Evolutionary conservation across 2,797 vertebrate genomes (phyloP).

Genomic region (Botia kubotai): DNA sequence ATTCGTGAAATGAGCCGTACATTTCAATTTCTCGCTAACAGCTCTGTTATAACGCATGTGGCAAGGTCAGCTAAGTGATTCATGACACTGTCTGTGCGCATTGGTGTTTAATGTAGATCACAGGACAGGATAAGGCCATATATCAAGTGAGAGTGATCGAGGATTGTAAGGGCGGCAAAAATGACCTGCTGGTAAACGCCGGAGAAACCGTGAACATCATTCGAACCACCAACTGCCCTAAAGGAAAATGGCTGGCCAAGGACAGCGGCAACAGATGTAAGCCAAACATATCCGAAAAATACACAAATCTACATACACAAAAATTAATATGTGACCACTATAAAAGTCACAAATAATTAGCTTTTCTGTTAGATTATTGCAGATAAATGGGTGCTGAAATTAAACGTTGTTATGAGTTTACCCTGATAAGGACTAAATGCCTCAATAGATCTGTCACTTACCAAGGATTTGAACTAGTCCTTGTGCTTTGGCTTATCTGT

Average conservation of each 20-base stretch:
- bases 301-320: not conserved
- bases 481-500: conserved; percentile 36
- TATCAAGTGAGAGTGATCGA: conserved; percentile 70
- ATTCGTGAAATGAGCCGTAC: conserved; percentile 18
- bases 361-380: not conserved
- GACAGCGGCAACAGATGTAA: conserved; percentile 79
- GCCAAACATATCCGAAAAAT: conserved; percentile 58
- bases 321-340: not conserved
- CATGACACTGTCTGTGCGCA: conserved; percentile 7
- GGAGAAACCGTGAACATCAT: conserved; percentile 74
- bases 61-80: conserved; percentile 13
- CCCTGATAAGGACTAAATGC: conserved; percentile 24
- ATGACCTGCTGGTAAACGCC: conserved; percentile 64
- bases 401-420: conserved; percentile 9
- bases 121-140: conserved; percentile 71
- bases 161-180: conserved; percentile 71
- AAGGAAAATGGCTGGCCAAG: conserved; percentile 77
- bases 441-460: conserved; percentile 15
- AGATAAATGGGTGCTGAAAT: conserved; percentile 9
- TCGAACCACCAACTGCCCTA: conserved; percentile 72
- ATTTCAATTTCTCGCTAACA: conserved; percentile 27
- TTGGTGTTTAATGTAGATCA: conserved; percentile 72
- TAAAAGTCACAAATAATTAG: conserved; percentile 15
- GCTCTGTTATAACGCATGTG: conserved; percentile 3
- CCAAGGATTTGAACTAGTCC: conserved; percentile 15